Evolutionary conservation across 2,797 vertebrate genomes (phyloP), one percentile per base, ranked within the genome.

Genomic region (Notolepis coatsorum): DNA sequence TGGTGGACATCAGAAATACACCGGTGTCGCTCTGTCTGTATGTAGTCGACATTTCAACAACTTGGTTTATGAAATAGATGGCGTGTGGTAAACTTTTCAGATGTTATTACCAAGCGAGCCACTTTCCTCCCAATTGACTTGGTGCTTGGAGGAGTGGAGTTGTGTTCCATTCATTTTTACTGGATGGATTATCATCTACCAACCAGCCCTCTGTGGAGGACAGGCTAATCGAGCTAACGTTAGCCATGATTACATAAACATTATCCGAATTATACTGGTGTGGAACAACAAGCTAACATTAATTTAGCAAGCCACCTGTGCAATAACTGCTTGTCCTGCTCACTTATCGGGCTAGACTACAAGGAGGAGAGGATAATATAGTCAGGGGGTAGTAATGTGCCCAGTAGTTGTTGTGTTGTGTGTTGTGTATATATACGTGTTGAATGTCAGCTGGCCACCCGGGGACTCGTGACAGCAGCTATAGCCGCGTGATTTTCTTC

Each of bases 371-470:
- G n/a, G n/a, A n/a, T 17, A 43, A 41, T 28, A 6, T 54, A 9
- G 70, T 59, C 15, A 20, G 17, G 17, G 35, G 13, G 7, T 12
- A 6, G 46, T 23, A 35, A 37, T 41, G 41, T 38, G 24, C 2
- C n/a, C 30, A 17, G 7, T 42, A 75, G 69, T 48, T 57, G 38
- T 25, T 21, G 20, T 15, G 48, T n/a, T n/a, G n/a, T n/a, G n/a
- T n/a, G n/a, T n/a, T n/a, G n/a, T n/a, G n/a, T n/a, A n/a, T n/a
- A n/a, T n/a, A n/a, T 65, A 80, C 80, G 61, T 77, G 80, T 79
- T 88, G 77, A 82, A 79, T 73, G 62, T 77, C 75, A 82, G 59
- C 61, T 60, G 70, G 54, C 49, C 59, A 42, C 49, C n/a, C n/a
- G n/a, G n/a, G n/a, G n/a, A n/a, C n/a, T n/a, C n/a, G n/a, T n/a